Percentiles rank a stretch among this genome's conserved stretches.
Conservation (phyloP, 2,797 vertebrate genomes). For the Aplochiton taeniatus region DNA sequence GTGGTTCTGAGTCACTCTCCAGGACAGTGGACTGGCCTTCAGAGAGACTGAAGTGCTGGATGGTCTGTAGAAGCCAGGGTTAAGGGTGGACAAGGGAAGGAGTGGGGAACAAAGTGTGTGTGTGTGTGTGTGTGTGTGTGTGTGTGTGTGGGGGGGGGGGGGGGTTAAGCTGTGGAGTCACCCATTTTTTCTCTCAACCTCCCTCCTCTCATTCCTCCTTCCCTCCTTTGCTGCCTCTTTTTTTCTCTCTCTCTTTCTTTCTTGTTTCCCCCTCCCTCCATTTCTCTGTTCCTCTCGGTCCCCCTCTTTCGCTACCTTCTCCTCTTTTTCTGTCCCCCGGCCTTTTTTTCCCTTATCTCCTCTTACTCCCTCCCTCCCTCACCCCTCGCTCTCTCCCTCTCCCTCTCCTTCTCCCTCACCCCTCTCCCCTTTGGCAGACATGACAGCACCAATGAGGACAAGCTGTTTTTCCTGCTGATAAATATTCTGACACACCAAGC, state of each 20-base stretch:
- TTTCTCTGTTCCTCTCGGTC: background rate
- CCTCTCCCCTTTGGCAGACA: constrained; percentile 46
- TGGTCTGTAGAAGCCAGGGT: too few species aligned
- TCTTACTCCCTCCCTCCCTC: background rate
- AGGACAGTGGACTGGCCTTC: too few species aligned
- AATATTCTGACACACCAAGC: constrained; percentile 50
- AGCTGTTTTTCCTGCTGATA: constrained; percentile 61
- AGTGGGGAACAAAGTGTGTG: too few species aligned
- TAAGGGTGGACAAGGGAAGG: too few species aligned
- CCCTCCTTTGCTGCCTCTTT: background rate
- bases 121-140: too few species aligned
- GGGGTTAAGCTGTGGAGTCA: too few species aligned
- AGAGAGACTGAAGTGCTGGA: too few species aligned
- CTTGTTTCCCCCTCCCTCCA: background rate
- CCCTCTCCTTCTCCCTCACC: background rate
- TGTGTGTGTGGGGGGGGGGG: too few species aligned
- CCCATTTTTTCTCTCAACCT: too few species aligned
- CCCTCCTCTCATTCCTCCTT: background rate
- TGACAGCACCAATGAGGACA: constrained; percentile 63
- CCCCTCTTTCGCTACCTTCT: background rate
- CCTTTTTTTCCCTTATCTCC: background rate
- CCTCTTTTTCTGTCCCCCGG: background rate
- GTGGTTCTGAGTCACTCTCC: too few species aligned
- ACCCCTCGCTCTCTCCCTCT: background rate
- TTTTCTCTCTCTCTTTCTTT: background rate